Evolutionary conservation across 2,113 vertebrate species (phyloP), one percentile per base, ranked within the genome.

Genomic region (Mustelus asterias): DNA sequence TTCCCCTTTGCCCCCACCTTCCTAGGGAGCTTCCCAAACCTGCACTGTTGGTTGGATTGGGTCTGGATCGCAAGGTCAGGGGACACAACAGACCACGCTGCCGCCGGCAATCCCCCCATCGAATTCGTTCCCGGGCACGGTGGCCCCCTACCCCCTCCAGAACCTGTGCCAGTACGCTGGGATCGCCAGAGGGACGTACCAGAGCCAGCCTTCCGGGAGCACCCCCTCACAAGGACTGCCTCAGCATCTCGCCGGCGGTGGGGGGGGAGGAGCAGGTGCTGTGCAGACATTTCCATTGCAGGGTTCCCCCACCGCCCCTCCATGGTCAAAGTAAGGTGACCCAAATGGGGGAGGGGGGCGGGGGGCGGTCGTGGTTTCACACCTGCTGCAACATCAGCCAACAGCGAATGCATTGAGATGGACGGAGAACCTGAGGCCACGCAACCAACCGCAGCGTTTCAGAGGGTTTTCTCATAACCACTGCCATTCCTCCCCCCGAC

Each of bases 111-210:
- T 98, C 3, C 16, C 89, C 69, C 96, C 98, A 96, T 96, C 96
- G 95, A 88, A 97, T 96, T 96, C 98, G 96, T 97, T 98, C 97
- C 97, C 97, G 96, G 97, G 97, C 98, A 96, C 96, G 97, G 90
- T 95, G 96, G 41, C 97, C 97, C 58, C 33, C 69, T 97, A 97
- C 1, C 96, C 97, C 96, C 95, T 97, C 90, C 96, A 97, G 94
- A 96, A 97, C 96, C 97, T 78, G 96, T 97, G 97, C 96, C 97
- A 97, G 60, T 97, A 97, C 96, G 97, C 97, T 95, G 96, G 96
- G 90, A 92, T 97, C 48, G 96, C 96, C 2, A 96, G 96, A 33
- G 4, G 96, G 13, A 96, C 96, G 16, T 97, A 97, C 96, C 72
- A 76, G 9, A 63, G 9, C 9, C 97, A 97, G 96, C 97, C 97